These are phyloP conservation scores for Archilochus colubris DNA, from an alignment of 2,113 vertebrate genomes.

Conservation along the genomic window DNA sequence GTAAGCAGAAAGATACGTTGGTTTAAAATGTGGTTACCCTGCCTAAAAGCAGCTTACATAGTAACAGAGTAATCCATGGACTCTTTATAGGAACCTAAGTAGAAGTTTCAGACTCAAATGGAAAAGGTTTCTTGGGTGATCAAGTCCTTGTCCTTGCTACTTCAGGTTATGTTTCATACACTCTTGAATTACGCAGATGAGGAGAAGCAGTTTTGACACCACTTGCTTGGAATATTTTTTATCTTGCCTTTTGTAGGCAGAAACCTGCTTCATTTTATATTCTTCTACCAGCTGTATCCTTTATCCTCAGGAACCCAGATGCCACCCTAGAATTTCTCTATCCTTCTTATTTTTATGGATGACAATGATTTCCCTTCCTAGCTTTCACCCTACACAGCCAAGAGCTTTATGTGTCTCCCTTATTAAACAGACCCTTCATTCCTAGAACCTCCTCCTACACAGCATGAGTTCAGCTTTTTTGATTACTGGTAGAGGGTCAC, in stretches of 20 bases:
- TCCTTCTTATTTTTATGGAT: background rate
- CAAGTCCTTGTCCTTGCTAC: background rate
- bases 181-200: background rate
- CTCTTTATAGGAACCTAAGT: background rate
- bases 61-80: background rate
- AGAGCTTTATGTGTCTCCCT: background rate
- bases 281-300: background rate
- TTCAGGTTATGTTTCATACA: background rate
- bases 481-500: background rate
- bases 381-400: background rate
- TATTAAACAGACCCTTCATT: background rate
- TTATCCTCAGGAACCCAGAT: background rate
- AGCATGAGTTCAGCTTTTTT: background rate
- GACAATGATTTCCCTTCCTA: background rate
- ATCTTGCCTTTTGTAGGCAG: background rate
- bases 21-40: background rate
- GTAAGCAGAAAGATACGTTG: background rate
- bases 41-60: background rate
- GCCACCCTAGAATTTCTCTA: background rate
- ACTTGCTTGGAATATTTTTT: background rate
- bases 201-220: background rate
- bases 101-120: background rate
- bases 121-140: background rate
- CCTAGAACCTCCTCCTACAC: background rate
- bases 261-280: background rate